phyloP scores from a whole-genome alignment of 2,113 vertebrate genomes.

The Lipophrys pholis region DNA sequence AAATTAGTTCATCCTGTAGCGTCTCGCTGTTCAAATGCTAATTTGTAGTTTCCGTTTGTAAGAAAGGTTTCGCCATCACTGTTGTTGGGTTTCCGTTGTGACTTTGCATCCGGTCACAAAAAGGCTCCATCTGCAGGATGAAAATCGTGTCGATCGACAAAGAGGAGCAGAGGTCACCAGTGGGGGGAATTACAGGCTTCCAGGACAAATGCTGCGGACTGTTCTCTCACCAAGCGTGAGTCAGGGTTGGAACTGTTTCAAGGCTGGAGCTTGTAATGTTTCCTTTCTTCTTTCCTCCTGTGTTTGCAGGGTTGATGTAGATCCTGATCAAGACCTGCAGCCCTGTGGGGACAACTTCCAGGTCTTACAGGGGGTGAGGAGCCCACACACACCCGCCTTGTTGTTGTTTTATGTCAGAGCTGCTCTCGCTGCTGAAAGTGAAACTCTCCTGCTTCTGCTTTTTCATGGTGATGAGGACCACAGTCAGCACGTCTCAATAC shows the following conservation, averaged over 20 bases:
- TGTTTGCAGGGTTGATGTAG: constrained; percentile 94
- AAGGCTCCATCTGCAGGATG: too few relatives aligned
- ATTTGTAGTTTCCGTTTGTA: too few relatives aligned
- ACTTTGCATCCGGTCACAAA: too few relatives aligned
- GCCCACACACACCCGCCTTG: not conserved
- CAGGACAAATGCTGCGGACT: too few relatives aligned
- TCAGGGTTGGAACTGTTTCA: not conserved
- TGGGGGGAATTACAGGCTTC: too few relatives aligned
- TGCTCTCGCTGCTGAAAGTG: not conserved
- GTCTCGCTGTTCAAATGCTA: too few relatives aligned
- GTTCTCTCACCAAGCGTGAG: too few relatives aligned
- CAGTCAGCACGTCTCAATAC: constrained; percentile 8
- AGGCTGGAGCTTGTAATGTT: not conserved
- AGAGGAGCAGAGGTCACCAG: too few relatives aligned
- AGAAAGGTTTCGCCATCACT: too few relatives aligned
- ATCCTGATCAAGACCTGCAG: constrained; percentile 94
- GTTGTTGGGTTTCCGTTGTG: too few relatives aligned
- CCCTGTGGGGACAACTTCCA: constrained; percentile 94
- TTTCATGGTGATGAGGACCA: not conserved
- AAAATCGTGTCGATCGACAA: too few relatives aligned
- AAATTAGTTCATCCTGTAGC: too few relatives aligned
- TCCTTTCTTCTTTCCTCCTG: constrained; percentile 47
- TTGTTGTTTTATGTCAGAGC: not conserved
- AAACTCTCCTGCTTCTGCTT: not conserved
- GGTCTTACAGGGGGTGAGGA: constrained; percentile 96